phyloP scores from a whole-genome alignment of 2,113 vertebrate genomes.

The Ailuropoda melanoleuca region DNA sequence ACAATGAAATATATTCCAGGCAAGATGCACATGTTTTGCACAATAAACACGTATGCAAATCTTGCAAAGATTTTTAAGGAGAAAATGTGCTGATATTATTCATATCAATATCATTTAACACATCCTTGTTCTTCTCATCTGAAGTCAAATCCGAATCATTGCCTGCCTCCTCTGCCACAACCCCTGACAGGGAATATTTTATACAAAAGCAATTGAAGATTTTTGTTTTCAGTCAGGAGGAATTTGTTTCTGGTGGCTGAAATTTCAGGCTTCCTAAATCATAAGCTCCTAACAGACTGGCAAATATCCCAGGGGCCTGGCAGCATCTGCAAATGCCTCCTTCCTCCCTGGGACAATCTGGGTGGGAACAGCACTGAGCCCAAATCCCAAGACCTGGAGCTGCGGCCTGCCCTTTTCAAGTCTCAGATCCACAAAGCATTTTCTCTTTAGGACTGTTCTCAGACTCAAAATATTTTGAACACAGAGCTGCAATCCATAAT shows the following conservation, averaged over 20 bases:
- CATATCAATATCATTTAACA: neutral
- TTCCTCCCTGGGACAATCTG: conserved; percentile 36
- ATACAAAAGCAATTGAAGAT: neutral
- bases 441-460: conserved; percentile 60
- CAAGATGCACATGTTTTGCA: conserved; percentile 74
- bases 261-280: conserved; percentile 53
- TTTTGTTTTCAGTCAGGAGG: conserved; percentile 48
- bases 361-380: conserved; percentile 64
- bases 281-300: conserved; percentile 56
- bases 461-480: conserved; percentile 64
- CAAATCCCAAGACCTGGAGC: conserved; percentile 68
- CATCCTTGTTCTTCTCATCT: neutral
- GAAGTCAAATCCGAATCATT: neutral
- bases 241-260: neutral
- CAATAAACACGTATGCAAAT: conserved; percentile 78
- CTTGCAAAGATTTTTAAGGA: conserved; percentile 45
- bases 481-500: conserved; percentile 10
- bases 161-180: neutral
- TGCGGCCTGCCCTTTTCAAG: conserved; percentile 64
- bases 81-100: conserved; percentile 61
- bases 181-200: neutral
- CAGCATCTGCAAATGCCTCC: conserved; percentile 42
- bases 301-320: conserved; percentile 51
- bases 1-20: conserved; percentile 77
- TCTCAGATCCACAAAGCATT: neutral